These are phyloP conservation scores for Caenorhabditis brenneri DNA, from an alignment of 1,140 invertebrate genomes.

Conservation along the genomic window DNA sequence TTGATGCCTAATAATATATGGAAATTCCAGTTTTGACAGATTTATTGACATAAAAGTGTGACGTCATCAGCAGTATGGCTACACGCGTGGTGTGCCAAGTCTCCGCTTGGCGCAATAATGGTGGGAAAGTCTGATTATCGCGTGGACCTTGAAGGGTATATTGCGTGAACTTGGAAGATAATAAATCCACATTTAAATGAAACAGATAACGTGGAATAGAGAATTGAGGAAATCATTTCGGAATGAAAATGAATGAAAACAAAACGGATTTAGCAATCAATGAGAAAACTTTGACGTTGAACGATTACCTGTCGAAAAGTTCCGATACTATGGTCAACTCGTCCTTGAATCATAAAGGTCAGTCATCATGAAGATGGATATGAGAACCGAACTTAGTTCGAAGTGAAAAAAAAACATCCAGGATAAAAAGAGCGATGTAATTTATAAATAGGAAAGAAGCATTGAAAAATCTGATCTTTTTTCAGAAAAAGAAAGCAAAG, in stretches of 20 bases:
- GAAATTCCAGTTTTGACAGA: conserved; percentile 14
- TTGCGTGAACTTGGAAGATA: background rate
- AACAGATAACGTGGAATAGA: background rate
- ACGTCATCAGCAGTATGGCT: background rate
- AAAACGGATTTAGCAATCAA: background rate
- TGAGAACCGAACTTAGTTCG: background rate
- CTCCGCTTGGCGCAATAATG: background rate
- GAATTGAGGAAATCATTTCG: background rate
- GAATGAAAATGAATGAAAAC: background rate
- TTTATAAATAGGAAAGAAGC: background rate
- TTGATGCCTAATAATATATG: background rate
- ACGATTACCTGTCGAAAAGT: conserved; percentile 19
- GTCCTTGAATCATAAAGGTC: conserved; percentile 31
- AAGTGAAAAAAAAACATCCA: background rate
- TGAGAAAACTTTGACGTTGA: background rate
- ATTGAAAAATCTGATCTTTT: background rate
- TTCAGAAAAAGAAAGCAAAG: background rate
- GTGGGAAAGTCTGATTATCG: background rate
- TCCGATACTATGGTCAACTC: background rate
- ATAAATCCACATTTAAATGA: background rate
- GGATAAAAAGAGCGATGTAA: background rate
- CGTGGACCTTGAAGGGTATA: background rate
- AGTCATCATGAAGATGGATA: background rate
- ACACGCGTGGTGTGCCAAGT: conserved; percentile 15
- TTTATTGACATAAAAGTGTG: conserved; percentile 34